Conservation (phyloP, 2,113 vertebrate genomes). For the Aspiorhynchus laticeps region DNA sequence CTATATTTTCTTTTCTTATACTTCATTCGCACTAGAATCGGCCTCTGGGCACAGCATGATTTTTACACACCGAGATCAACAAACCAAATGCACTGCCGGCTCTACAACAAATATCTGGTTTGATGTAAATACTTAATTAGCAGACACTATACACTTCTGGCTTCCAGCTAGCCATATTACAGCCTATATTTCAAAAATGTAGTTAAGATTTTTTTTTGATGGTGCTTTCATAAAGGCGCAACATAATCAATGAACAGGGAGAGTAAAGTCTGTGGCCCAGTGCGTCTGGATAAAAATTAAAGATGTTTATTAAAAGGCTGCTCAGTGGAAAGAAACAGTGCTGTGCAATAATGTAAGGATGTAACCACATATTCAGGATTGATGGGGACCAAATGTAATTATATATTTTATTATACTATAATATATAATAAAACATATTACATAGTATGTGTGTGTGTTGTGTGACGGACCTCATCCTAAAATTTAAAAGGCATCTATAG, state of each 20-base stretch:
- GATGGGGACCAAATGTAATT: neutral
- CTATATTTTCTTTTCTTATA: slow-evolving; percentile 8
- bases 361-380: neutral
- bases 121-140: slow-evolving; percentile 37
- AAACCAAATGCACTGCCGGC: neutral
- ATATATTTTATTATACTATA: neutral
- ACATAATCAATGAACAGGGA: slow-evolving; percentile 23
- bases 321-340: neutral
- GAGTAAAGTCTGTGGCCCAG: neutral
- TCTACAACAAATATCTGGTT: slow-evolving; percentile 9
- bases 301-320: slow-evolving; percentile 1
- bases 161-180: slow-evolving; percentile 20
- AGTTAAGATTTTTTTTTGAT: slow-evolving; percentile 13
- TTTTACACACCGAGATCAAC: slow-evolving; percentile 10
- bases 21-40: slow-evolving; percentile 8
- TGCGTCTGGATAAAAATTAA: slow-evolving; percentile 8
- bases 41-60: neutral
- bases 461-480: too few relatives aligned
- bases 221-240: slow-evolving; percentile 7
- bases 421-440: too few relatives aligned
- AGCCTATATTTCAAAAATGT: slow-evolving; percentile 20
- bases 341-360: neutral
- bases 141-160: slow-evolving; percentile 10
- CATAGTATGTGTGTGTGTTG: too few relatives aligned
- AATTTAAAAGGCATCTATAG: neutral